These are phyloP conservation scores for Macrotrachela quadricornifera DNA, from an alignment of 1,140 invertebrate genomes.

Conservation along the genomic window DNA sequence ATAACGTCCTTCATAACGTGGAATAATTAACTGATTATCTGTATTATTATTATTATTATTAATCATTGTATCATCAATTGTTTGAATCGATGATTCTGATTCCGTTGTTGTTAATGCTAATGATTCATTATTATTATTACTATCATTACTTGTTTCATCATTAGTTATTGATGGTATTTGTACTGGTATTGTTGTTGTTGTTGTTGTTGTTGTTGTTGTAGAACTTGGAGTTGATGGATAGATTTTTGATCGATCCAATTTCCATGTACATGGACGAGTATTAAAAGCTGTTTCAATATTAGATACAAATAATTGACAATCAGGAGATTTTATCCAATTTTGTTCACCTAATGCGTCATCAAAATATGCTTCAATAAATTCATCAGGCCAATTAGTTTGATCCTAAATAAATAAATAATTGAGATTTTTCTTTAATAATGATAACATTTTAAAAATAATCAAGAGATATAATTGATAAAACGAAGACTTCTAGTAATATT, in stretches of 20 bases:
- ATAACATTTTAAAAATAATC: too few relatives aligned
- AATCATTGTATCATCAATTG: not conserved
- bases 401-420: too few relatives aligned
- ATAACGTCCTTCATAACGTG: too few relatives aligned
- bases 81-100: not conserved
- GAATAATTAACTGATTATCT: too few relatives aligned
- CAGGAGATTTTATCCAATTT: conserved; percentile 71
- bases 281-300: conserved; percentile 71
- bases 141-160: not conserved
- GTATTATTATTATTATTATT: too few relatives aligned
- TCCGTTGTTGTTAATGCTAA: not conserved
- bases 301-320: conserved; percentile 71
- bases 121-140: not conserved
- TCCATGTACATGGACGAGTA: conserved; percentile 46
- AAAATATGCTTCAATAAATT: conserved; percentile 49
- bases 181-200: not conserved
- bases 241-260: conserved; percentile 6
- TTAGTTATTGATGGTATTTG: not conserved
- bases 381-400: conserved; percentile 30
- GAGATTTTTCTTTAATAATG: too few relatives aligned
- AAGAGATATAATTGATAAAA: too few relatives aligned
- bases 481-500: too few relatives aligned
- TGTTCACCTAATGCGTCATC: conserved; percentile 78
- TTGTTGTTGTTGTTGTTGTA: not conserved
- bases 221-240: not conserved